Base-by-base conservation (phyloP, 2,797 vertebrate genomes). In the Tangara arthus region DNA sequence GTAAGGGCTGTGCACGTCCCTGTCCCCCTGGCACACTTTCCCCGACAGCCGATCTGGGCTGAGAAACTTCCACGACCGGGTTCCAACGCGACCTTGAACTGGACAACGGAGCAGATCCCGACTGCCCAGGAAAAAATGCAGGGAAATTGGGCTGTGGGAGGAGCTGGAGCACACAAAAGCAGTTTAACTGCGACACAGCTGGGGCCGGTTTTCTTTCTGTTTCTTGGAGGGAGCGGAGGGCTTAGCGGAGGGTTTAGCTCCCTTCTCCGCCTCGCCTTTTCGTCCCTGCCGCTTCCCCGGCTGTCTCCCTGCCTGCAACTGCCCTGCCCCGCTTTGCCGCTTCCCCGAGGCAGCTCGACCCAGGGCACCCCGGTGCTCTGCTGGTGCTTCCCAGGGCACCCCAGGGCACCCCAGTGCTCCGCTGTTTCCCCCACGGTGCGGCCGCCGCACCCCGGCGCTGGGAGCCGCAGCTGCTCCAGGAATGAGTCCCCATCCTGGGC, bases 401-500 rank as follows among this genome's bases (percentile, higher is more conserved):
- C 12, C 34, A 8, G 20, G 2, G 15, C 23, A 4, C 1, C 22
- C 5, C 32, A 3, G 37, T 1, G 49, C 11, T 13, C 11, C 22
- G 5, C 66, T n/a, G 22, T 15, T 24, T 53, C 23, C 50, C 50
- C 8, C 17, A 3, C 3, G 12, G 37, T 3, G 49, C 35, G 12
- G 28, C 26, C 3, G n/a, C 20, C 15, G 27, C 3, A 7, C 12
- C 15, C 28, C 22, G 39, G 30, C 18, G 18, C 32, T 16, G 39
- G 11, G 39, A 18, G n/a, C 52, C n/a, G n/a, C 53, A 6, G n/a
- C 41, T 6, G 53, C 53, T 5, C 20, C 41, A 4, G 10, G 11
- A 22, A 24, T 1, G 46, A 3, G 14, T 11, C 53, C 19, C 24
- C 7, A 12, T 8, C 26, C 26, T 5, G 14, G 52, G 41, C 32